Percentiles rank a stretch among this genome's conserved stretches.
Conservation (phyloP, 1,140 invertebrate genomes). For the Nylanderia fulva region DNA sequence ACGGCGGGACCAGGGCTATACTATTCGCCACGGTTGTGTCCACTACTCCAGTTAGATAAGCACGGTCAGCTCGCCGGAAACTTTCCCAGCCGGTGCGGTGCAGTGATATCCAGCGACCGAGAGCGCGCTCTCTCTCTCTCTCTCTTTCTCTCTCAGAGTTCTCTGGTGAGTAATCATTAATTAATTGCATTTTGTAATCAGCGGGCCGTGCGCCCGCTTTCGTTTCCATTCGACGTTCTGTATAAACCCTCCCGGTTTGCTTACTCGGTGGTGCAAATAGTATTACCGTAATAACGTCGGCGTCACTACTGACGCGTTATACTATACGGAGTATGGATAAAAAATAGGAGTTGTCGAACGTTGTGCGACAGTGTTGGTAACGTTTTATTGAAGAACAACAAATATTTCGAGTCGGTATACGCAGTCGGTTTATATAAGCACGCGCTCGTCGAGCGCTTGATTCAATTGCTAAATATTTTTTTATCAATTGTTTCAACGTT, state of each 20-base stretch:
- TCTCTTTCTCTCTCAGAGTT: neutral
- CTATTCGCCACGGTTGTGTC: slow-evolving; percentile 16
- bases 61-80: slow-evolving; percentile 25
- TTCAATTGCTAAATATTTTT: slow-evolving; percentile 43
- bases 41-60: slow-evolving; percentile 15
- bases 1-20: neutral
- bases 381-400: slow-evolving; percentile 43
- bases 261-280: neutral
- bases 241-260: slow-evolving; percentile 21
- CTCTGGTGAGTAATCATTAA: slow-evolving; percentile 25
- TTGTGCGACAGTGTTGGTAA: neutral
- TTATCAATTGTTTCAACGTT: slow-evolving; percentile 26
- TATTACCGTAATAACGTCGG: neutral
- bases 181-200: slow-evolving; percentile 49
- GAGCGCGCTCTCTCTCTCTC: too few species aligned
- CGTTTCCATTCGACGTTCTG: slow-evolving; percentile 13
- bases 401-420: slow-evolving; percentile 22
- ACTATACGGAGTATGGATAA: neutral
- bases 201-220: neutral
- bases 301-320: neutral
- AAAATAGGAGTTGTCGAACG: too few species aligned
- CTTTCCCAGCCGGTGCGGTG: slow-evolving; percentile 13
- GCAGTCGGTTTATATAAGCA: slow-evolving; percentile 26
- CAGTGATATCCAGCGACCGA: slow-evolving; percentile 21
- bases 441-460: neutral